Evolutionary conservation across 2,888 invertebrate species (phyloP).

Genomic region (Spodoptera littoralis): DNA sequence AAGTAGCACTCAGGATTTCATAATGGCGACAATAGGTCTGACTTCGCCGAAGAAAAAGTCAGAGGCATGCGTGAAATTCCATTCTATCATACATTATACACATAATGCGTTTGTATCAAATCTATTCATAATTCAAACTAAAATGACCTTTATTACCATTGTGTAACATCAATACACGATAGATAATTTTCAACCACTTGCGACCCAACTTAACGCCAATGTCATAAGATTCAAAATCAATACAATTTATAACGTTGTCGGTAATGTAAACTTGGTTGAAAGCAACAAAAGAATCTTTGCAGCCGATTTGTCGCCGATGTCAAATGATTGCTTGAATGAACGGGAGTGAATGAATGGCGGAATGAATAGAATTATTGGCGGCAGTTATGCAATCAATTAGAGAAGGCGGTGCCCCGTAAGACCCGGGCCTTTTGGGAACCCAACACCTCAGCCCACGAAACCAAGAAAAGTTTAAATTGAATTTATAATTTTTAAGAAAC

Average conservation of each 20-base stretch:
- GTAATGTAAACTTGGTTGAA: constrained; percentile 26
- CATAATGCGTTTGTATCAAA: constrained; percentile 75
- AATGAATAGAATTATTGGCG: constrained; percentile 68
- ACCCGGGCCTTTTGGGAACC: constrained; percentile 60
- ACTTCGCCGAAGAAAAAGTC: constrained; percentile 65
- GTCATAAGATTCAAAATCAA: constrained; percentile 33
- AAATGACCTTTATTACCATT: constrained; percentile 31
- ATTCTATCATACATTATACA: constrained; percentile 74
- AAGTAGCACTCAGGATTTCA: constrained; percentile 74
- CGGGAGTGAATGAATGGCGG: constrained; percentile 66
- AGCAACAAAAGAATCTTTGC: constrained; percentile 62
- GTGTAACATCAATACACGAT: not conserved
- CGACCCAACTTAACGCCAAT: constrained; percentile 13
- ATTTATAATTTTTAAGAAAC: constrained; percentile 40
- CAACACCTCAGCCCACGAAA: constrained; percentile 66
- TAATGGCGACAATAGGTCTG: constrained; percentile 75
- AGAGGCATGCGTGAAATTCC: constrained; percentile 84
- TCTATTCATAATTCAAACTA: constrained; percentile 54
- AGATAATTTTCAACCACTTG: constrained; percentile 3
- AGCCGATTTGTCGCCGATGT: constrained; percentile 85
- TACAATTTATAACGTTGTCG: constrained; percentile 11
- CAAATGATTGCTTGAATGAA: constrained; percentile 74
- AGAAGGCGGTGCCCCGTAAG: constrained; percentile 73
- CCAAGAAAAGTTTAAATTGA: constrained; percentile 39
- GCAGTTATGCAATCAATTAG: constrained; percentile 86